phyloP scores from a whole-genome alignment of 2,113 vertebrate species.

The Percopsis transmontana region DNA sequence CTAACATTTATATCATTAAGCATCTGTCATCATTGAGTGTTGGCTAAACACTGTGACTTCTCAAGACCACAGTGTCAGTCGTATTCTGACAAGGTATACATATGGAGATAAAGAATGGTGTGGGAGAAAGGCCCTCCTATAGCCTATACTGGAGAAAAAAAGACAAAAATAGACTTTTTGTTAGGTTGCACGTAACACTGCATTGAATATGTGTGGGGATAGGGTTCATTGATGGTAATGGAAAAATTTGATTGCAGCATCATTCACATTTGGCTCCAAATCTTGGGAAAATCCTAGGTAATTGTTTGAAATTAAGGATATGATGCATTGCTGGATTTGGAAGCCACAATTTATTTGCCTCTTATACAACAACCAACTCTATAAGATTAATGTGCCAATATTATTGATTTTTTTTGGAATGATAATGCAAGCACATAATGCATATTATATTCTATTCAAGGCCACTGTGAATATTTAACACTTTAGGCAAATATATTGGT shows the following conservation, averaged over 20 bases:
- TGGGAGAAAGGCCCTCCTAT: conserved; percentile 8
- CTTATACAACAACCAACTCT: too few relatives aligned
- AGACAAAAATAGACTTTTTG: conserved; percentile 26
- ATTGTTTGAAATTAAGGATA: neutral
- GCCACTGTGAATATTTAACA: conserved; percentile 39
- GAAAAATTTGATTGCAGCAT: conserved; percentile 34
- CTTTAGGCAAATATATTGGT: too few relatives aligned
- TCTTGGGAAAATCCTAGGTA: neutral
- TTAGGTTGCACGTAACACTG: conserved; percentile 34
- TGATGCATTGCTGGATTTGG: too few relatives aligned
- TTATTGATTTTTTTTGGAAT: too few relatives aligned
- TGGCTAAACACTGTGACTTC: conserved; percentile 46
- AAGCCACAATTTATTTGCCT: too few relatives aligned
- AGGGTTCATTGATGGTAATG: conserved; percentile 32
- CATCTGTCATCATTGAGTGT: conserved; percentile 40
- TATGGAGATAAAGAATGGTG: conserved; percentile 15
- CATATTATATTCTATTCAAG: too few relatives aligned
- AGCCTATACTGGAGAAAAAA: conserved; percentile 4
- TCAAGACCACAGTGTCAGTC: conserved; percentile 19
- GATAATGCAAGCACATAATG: too few relatives aligned
- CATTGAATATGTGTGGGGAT: neutral
- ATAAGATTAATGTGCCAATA: too few relatives aligned
- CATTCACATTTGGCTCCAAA: conserved; percentile 39
- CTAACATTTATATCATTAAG: conserved; percentile 42
- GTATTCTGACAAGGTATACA: conserved; percentile 16